Percentiles rank a stretch among this genome's conserved stretches.
Evolutionary conservation across 1,140 invertebrate genomes (phyloP).

Genomic region (Drosophila bocqueti): DNA sequence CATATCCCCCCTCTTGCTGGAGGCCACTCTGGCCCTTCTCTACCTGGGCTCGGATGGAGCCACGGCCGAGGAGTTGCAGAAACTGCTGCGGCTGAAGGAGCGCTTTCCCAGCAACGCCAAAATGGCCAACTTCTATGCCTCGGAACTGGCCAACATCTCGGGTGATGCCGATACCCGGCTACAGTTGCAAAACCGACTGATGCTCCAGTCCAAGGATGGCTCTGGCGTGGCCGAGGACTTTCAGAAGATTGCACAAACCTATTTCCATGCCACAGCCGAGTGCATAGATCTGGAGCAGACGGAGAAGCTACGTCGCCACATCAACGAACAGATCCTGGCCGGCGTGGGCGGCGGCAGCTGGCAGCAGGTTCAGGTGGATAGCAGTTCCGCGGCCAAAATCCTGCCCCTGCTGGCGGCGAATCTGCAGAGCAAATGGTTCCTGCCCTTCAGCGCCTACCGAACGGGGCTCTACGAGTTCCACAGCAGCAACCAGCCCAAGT

Average conservation of each 20-base stretch:
- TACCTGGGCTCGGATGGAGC: conserved; percentile 75
- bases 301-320: conserved; percentile 60
- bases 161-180: conserved; percentile 59
- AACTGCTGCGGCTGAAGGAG: conserved; percentile 57
- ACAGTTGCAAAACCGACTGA: conserved; percentile 55
- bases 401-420: conserved; percentile 61
- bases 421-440: conserved; percentile 79
- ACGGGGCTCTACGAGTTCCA: conserved; percentile 79
- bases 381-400: conserved; percentile 16
- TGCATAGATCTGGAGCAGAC: conserved; percentile 60
- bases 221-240: conserved; percentile 66
- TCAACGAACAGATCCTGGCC: conserved; percentile 48
- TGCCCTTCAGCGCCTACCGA: conserved; percentile 77
- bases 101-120: conserved; percentile 81
- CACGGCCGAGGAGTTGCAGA: conserved; percentile 73
- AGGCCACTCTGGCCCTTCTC: conserved; percentile 66
- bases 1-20: conserved; percentile 72
- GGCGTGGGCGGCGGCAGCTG: conserved; percentile 57
- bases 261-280: conserved; percentile 71
- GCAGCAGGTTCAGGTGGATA: conserved; percentile 32
- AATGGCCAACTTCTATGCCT: conserved; percentile 80
- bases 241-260: conserved; percentile 79
- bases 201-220: conserved; percentile 35
- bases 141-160: conserved; percentile 52
- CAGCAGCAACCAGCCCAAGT: conserved; percentile 26